Percentiles rank a stretch among this genome's conserved stretches.
These are phyloP conservation scores for Drosophila stalkeri DNA, from an alignment of 2,888 invertebrate species.

Conservation along the genomic window DNA sequence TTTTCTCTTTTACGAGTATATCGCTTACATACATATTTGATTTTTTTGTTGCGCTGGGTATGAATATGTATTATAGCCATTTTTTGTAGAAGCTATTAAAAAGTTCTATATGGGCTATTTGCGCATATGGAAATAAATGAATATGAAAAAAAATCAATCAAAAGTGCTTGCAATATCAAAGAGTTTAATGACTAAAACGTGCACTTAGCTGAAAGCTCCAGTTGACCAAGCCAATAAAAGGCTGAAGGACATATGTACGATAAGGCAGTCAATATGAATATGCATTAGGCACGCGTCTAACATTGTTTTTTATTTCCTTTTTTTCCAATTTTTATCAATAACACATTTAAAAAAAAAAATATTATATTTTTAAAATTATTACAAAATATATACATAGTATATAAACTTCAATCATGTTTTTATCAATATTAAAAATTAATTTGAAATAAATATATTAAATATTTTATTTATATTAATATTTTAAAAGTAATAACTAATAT, in stretches of 20 bases:
- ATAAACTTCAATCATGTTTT: too few species aligned
- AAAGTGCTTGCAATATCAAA: slow-evolving; percentile 39
- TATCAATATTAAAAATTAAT: too few species aligned
- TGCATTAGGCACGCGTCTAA: background rate
- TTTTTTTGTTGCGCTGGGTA: background rate
- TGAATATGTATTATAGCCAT: background rate
- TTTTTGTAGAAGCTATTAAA: background rate
- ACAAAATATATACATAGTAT: too few species aligned
- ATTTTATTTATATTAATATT: too few species aligned
- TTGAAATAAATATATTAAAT: too few species aligned
- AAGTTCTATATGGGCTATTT: background rate
- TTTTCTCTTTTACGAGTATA: background rate
- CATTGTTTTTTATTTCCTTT: too few species aligned
- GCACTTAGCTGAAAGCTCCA: slow-evolving; percentile 22
- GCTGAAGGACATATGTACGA: slow-evolving; percentile 5
- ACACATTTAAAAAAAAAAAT: too few species aligned
- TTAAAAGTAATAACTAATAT: too few species aligned
- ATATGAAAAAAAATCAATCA: slow-evolving; percentile 44
- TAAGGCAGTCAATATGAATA: background rate
- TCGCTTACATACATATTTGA: too few species aligned
- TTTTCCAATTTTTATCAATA: too few species aligned
- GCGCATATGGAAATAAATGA: background rate
- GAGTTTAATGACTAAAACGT: slow-evolving; percentile 60
- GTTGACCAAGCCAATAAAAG: background rate
- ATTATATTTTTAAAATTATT: too few species aligned